Evolutionary conservation across 2,113 vertebrate genomes (phyloP).

Genomic region (Galeopterus variegatus): DNA sequence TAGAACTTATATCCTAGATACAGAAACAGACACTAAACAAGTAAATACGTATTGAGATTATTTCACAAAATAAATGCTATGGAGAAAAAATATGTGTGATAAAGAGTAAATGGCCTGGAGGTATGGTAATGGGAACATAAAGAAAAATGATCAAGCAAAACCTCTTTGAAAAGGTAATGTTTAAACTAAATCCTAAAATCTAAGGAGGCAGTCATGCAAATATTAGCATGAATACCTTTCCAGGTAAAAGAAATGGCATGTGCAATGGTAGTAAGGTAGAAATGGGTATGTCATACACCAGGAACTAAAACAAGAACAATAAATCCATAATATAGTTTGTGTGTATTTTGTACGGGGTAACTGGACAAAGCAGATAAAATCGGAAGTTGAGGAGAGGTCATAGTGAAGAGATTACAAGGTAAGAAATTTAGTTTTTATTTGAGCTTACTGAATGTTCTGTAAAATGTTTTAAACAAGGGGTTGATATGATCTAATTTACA

Average conservation of each 20-base stretch:
- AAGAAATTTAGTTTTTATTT: slow-evolving; percentile 32
- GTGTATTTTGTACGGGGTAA: not conserved
- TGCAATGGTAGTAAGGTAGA: not conserved
- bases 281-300: not conserved
- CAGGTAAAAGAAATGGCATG: not conserved
- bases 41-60: not conserved
- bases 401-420: not conserved
- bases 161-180: not conserved
- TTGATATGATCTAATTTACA: not conserved
- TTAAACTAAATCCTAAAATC: slow-evolving; percentile 13
- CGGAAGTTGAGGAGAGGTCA: not conserved
- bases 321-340: not conserved
- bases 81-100: not conserved
- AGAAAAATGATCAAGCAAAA: not conserved
- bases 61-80: not conserved
- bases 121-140: not conserved
- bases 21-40: not conserved
- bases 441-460: not conserved
- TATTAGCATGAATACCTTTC: not conserved
- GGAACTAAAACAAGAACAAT: not conserved
- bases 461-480: not conserved
- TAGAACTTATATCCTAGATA: not conserved
- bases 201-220: not conserved
- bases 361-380: not conserved
- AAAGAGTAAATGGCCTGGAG: not conserved